These are phyloP conservation scores for Pelagia noctiluca DNA, from an alignment of 30 jellyfish, hydroid and myxozoan species.

Conservation along the genomic window DNA sequence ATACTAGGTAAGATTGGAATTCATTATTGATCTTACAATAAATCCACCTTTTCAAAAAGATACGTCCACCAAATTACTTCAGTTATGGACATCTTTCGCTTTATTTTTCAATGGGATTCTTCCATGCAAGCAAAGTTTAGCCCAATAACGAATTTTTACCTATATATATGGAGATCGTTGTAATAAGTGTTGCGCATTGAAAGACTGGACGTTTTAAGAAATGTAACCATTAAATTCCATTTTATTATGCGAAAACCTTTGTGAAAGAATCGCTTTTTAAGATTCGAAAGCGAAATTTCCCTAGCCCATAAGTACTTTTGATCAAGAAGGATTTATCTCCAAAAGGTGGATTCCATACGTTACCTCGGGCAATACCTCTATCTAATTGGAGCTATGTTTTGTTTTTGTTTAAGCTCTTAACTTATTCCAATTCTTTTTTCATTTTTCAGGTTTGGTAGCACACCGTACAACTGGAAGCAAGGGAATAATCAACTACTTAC, in stretches of 20 bases:
- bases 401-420: background rate
- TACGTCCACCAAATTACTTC: background rate
- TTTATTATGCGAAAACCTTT: background rate
- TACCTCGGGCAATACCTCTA: background rate
- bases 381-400: conserved; percentile 2
- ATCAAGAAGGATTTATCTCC: conserved; percentile 3
- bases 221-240: background rate
- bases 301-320: conserved; percentile 3
- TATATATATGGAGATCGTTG: background rate
- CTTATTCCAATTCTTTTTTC: background rate
- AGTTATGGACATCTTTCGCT: conserved; percentile 1
- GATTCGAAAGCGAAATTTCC: background rate
- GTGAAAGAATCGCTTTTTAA: background rate
- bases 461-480: conserved; percentile 49
- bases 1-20: conserved; percentile 18
- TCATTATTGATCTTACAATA: background rate
- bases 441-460: conserved; percentile 18
- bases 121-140: background rate
- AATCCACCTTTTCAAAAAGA: conserved; percentile 2
- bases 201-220: background rate
- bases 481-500: conserved; percentile 11
- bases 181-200: conserved; percentile 2
- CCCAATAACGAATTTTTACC: background rate
- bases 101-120: conserved; percentile 1
- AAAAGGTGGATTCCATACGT: conserved; percentile 1